Percentiles rank a stretch among this genome's conserved stretches.
These are phyloP conservation scores for Catamblyrhynchus diadema DNA, from an alignment of 2,797 vertebrate genomes.

Conservation along the genomic window DNA sequence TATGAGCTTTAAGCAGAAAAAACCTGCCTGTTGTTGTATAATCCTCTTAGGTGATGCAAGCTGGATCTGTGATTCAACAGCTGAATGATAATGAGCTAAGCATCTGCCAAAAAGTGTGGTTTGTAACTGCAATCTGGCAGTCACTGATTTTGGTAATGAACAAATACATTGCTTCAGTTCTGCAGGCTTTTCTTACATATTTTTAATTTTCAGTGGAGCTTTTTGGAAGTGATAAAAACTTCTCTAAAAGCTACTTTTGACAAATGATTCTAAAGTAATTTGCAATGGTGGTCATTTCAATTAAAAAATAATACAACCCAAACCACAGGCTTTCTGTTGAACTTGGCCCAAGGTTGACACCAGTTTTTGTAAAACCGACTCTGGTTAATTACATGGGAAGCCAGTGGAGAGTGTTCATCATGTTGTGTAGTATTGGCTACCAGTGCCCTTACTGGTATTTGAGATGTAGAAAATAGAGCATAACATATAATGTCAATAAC, in stretches of 20 bases:
- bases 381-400: not conserved
- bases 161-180: not conserved
- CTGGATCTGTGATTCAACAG: not conserved
- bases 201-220: not conserved
- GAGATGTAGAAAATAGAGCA: not conserved
- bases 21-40: conserved; percentile 13
- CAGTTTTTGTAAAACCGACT: not conserved
- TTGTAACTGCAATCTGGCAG: not conserved
- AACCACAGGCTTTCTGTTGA: not conserved
- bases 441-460: not conserved
- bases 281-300: not conserved
- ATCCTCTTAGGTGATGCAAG: conserved; percentile 10
- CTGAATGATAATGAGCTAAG: not conserved
- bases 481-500: not conserved
- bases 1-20: not conserved
- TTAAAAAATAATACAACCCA: not conserved
- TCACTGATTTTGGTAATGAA: not conserved
- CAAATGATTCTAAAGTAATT: not conserved
- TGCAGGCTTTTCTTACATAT: not conserved
- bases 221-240: not conserved
- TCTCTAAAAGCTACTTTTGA: not conserved
- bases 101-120: not conserved
- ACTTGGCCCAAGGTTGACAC: not conserved
- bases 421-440: not conserved
- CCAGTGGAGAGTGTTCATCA: not conserved